Evolutionary conservation across 2,797 vertebrate species (phyloP).

Genomic region (Prionace glauca): DNA sequence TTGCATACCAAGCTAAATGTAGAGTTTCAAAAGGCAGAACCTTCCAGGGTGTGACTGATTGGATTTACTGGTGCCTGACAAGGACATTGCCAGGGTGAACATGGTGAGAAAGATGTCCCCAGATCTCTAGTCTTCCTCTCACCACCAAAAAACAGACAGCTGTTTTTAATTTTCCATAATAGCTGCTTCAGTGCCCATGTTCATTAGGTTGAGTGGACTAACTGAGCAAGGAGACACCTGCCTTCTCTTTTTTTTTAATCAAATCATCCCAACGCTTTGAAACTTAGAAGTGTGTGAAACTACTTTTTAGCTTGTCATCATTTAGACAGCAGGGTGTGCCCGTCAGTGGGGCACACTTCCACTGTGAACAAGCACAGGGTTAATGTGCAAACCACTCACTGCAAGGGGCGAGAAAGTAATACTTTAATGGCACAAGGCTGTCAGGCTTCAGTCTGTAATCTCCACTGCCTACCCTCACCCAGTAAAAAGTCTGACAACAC

Average conservation of each 20-base stretch:
- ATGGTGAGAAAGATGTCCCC: neutral
- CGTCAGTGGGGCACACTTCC: neutral
- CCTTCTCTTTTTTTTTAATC: too few relatives aligned
- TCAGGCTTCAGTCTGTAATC: neutral
- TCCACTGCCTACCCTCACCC: neutral
- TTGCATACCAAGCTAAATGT: neutral
- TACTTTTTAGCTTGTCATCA: neutral
- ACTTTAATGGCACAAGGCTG: neutral
- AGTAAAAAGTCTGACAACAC: too few relatives aligned
- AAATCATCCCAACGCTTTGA: neutral
- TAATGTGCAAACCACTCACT: neutral
- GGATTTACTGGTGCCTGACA: neutral
- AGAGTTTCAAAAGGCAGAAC: neutral
- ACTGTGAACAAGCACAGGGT: neutral
- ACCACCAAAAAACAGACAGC: neutral
- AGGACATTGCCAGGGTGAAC: neutral
- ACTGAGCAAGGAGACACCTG: too few relatives aligned
- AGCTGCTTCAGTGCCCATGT: too few relatives aligned
- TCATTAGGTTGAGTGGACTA: too few relatives aligned
- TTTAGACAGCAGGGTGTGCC: neutral
- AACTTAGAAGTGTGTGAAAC: neutral
- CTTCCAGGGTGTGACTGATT: neutral
- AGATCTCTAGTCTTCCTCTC: neutral
- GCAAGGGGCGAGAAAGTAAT: neutral
- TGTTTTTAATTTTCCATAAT: neutral